A percentile compares a stretch with the other conserved stretches of the same genome.
Evolutionary conservation across 2,797 vertebrate genomes (phyloP).

Genomic region (Anas flavirostris): DNA sequence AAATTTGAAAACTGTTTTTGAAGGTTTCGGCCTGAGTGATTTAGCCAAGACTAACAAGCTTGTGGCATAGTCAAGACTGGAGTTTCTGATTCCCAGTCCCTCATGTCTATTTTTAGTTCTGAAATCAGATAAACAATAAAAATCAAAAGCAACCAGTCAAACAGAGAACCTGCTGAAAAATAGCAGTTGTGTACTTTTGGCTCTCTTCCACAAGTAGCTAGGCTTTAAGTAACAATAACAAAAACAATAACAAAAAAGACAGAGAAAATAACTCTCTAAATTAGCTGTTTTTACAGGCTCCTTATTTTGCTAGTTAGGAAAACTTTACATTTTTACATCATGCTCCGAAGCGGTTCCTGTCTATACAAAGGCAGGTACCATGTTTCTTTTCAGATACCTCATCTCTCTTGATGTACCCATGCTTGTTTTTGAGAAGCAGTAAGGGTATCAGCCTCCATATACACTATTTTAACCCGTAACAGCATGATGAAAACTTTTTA

Average conservation of each 20-base stretch:
- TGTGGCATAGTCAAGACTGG: slow-evolving; percentile 1
- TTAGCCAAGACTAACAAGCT: slow-evolving; percentile 49
- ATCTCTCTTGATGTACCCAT: not conserved
- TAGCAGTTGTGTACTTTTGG: not conserved
- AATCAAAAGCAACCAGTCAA: not conserved
- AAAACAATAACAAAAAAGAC: not conserved
- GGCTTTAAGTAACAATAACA: not conserved
- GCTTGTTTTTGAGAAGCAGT: not conserved
- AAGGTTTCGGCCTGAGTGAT: not conserved
- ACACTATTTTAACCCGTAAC: not conserved
- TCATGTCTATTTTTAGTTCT: not conserved
- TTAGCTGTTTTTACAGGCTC: not conserved
- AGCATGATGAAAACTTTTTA: not conserved
- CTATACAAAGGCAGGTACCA: not conserved
- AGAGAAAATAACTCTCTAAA: not conserved
- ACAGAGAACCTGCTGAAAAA: not conserved
- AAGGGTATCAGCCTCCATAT: not conserved
- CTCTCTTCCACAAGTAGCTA: not conserved
- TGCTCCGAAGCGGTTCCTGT: not conserved
- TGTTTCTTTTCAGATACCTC: not conserved
- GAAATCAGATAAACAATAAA: slow-evolving; percentile 43
- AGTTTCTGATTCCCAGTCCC: slow-evolving; percentile 38
- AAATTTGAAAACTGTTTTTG: not conserved
- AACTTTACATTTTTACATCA: not conserved
- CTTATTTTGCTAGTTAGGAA: not conserved